Evolutionary conservation across 2,113 vertebrate species (phyloP).

Genomic region (Spheniscus mendiculus): DNA sequence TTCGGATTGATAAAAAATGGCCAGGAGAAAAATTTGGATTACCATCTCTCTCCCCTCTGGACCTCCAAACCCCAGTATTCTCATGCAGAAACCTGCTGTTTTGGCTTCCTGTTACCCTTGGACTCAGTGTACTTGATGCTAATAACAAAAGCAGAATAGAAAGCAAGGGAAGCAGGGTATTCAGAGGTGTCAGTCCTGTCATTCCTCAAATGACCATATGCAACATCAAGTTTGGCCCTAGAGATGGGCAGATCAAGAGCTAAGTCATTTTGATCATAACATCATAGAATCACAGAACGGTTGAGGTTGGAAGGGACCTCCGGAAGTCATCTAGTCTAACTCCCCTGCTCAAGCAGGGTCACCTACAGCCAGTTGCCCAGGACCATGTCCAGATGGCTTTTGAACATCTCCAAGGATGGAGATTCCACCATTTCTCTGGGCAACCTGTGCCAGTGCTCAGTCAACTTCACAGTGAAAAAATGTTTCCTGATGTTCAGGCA

Average conservation of each 20-base stretch:
- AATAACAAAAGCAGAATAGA: background rate
- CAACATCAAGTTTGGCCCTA: background rate
- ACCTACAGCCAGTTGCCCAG: background rate
- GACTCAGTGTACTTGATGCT: background rate
- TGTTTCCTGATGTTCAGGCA: background rate
- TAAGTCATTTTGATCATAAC: background rate
- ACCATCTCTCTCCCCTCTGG: background rate
- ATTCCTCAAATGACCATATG: background rate
- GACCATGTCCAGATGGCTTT: background rate
- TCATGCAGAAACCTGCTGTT: background rate
- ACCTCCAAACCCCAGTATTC: background rate
- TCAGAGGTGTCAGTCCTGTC: background rate
- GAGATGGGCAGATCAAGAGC: background rate
- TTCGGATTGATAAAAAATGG: background rate
- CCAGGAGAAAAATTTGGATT: background rate
- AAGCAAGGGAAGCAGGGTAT: background rate
- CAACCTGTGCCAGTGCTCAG: background rate
- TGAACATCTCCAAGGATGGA: background rate
- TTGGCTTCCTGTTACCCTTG: background rate
- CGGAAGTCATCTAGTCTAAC: background rate
- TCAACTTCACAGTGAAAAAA: background rate
- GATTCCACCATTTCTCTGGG: background rate
- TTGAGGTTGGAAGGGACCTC: background rate
- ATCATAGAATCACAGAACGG: background rate
- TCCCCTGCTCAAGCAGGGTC: background rate